These are phyloP conservation scores for Coccyzus lansbergi DNA, from an alignment of 2,797 vertebrate species.

Conservation along the genomic window DNA sequence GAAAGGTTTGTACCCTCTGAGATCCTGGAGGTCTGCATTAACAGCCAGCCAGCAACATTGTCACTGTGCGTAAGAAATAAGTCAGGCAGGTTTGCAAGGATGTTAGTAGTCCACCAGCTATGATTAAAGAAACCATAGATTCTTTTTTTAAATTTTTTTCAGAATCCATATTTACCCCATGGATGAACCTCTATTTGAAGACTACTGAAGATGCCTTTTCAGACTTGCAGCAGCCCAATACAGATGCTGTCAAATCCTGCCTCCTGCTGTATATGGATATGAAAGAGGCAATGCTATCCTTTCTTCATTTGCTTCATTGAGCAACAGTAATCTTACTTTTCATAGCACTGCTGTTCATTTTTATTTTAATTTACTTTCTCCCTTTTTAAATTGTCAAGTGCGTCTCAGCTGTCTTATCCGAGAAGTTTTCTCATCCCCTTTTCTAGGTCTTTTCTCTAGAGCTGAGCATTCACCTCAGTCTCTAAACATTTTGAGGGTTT, in stretches of 20 bases:
- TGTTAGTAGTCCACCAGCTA: background rate
- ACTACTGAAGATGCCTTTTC: background rate
- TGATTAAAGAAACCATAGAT: background rate
- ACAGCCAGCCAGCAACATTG: background rate
- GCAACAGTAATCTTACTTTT: background rate
- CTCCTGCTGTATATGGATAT: background rate
- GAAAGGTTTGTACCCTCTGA: background rate
- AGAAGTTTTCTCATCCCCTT: background rate
- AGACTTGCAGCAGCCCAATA: background rate
- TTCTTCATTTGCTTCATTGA: background rate
- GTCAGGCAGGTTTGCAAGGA: background rate
- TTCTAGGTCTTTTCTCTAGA: background rate
- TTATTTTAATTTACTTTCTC: background rate
- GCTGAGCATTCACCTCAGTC: background rate
- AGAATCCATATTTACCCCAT: background rate
- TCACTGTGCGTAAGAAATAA: background rate
- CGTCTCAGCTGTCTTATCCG: background rate
- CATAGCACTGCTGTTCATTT: background rate
- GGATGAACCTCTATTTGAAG: background rate
- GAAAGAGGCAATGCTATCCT: background rate
- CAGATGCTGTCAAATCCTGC: background rate
- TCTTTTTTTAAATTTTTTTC: background rate
- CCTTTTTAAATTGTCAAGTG: accelerated
- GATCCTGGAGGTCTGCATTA: background rate
- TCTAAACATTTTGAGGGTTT: background rate